Conservation (phyloP, 1,140 invertebrate genomes). For the Choristoneura fumiferana region DNA sequence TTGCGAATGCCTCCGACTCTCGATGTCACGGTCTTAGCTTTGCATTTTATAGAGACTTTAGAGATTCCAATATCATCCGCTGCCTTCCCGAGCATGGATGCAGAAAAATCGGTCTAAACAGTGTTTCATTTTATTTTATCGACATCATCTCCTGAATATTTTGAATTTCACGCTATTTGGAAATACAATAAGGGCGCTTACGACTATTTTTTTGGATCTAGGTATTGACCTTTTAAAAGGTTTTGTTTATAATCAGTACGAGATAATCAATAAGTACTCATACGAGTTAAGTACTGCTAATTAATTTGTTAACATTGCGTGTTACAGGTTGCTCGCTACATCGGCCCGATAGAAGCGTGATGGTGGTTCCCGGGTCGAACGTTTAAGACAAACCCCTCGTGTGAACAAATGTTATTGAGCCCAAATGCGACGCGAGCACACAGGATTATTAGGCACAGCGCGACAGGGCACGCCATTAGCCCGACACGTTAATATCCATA, state of each 20-base stretch:
- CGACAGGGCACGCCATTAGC: slow-evolving; percentile 13
- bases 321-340: too few relatives aligned
- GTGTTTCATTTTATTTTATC: neutral
- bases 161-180: neutral
- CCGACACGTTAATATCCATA: neutral
- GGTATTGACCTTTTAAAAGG: too few relatives aligned
- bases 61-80: slow-evolving; percentile 4
- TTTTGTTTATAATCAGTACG: too few relatives aligned
- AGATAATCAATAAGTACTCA: too few relatives aligned
- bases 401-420: slow-evolving; percentile 13
- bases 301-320: too few relatives aligned
- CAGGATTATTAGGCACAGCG: slow-evolving; percentile 4
- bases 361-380: neutral
- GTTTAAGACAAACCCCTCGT: slow-evolving; percentile 3
- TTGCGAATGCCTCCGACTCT: neutral
- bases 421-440: slow-evolving; percentile 4
- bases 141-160: neutral
- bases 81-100: neutral
- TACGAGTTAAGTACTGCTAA: too few relatives aligned
- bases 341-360: too few relatives aligned
- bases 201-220: too few relatives aligned
- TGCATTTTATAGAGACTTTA: slow-evolving; percentile 11
- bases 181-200: too few relatives aligned
- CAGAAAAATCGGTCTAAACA: neutral
- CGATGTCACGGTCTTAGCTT: slow-evolving; percentile 9